These are phyloP conservation scores for Falco punctatus DNA, from an alignment of 2,113 vertebrate genomes.

Conservation along the genomic window DNA sequence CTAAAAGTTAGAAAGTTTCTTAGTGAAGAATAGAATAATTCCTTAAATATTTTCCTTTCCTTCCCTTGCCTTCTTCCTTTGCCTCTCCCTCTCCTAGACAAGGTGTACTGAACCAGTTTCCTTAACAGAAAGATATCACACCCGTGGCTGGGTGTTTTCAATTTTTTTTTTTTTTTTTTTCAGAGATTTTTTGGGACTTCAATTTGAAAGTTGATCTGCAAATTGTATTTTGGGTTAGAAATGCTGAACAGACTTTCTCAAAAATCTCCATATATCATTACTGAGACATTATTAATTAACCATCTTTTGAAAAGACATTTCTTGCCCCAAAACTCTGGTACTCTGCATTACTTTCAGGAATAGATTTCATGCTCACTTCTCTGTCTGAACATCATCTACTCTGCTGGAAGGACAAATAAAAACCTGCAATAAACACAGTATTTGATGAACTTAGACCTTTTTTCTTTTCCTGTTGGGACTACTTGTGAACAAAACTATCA, in stretches of 20 bases:
- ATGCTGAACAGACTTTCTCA: background rate
- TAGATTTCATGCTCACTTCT: background rate
- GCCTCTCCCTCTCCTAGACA: background rate
- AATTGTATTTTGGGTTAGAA: conserved; percentile 11
- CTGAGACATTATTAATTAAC: background rate
- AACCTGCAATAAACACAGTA: background rate
- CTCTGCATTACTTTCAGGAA: background rate
- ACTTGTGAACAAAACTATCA: background rate
- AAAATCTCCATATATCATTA: background rate
- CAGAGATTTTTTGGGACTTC: background rate
- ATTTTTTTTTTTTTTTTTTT: background rate
- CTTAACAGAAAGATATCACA: background rate
- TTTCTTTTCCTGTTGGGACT: background rate
- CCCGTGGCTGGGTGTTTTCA: background rate
- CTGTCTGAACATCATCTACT: background rate
- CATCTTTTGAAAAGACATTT: background rate
- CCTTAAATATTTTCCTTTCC: background rate
- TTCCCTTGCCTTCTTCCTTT: background rate
- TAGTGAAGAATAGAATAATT: background rate
- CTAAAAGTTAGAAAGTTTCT: background rate
- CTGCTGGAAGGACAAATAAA: background rate
- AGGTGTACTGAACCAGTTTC: background rate
- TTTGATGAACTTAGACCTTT: background rate
- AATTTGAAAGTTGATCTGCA: background rate
- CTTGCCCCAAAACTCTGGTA: background rate